Evolutionary conservation across 2,797 vertebrate species (phyloP).

Genomic region (Martes flavigula): DNA sequence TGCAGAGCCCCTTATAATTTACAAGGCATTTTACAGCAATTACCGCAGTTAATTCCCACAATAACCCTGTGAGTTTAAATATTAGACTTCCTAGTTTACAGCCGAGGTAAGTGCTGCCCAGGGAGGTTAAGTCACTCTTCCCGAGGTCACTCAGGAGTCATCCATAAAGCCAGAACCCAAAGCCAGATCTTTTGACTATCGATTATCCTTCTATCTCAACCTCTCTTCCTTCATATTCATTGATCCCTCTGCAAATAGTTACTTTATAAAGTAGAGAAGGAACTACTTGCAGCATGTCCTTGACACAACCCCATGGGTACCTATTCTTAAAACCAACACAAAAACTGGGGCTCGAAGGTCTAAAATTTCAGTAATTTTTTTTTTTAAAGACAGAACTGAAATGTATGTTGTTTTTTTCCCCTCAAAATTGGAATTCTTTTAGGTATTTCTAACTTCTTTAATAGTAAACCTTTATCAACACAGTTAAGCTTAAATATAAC

Average conservation of each 20-base stretch:
- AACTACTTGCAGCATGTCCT: not conserved
- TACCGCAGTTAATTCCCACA: not conserved
- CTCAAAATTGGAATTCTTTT: not conserved
- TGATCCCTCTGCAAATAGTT: not conserved
- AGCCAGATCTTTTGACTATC: not conserved
- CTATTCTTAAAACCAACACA: not conserved
- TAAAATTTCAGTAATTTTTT: not conserved
- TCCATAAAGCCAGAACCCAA: not conserved
- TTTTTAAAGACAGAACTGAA: not conserved
- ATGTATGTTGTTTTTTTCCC: not conserved
- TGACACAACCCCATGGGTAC: not conserved
- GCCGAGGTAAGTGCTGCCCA: not conserved
- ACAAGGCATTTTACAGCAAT: not conserved
- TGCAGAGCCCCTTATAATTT: conserved; percentile 5
- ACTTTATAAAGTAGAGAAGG: not conserved
- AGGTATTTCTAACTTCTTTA: conserved; percentile 3
- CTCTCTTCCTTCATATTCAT: not conserved
- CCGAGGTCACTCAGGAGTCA: not conserved
- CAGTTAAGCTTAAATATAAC: conserved; percentile 15
- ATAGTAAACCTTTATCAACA: not conserved
- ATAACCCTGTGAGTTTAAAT: conserved; percentile 4
- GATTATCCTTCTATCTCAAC: not conserved
- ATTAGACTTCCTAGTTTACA: conserved; percentile 9
- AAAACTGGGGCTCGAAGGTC: not conserved
- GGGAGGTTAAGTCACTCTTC: not conserved